phyloP scores from a whole-genome alignment of 1,140 invertebrate species.

The Atta colombica region DNA sequence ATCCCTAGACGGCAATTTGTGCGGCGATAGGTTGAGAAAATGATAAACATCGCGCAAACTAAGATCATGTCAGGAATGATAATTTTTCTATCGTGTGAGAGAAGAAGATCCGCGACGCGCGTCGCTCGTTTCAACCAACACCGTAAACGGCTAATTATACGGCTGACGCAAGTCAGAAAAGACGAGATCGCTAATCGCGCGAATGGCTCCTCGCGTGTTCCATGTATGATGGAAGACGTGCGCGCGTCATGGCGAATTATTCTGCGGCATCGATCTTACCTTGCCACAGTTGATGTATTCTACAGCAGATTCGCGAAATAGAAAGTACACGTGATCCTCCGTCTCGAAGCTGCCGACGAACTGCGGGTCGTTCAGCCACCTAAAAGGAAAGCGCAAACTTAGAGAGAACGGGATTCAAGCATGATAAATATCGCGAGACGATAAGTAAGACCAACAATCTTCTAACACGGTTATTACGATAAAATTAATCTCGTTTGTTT shows the following conservation, averaged over 20 bases:
- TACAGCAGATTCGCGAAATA: slow-evolving; percentile 96
- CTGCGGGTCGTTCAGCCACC: slow-evolving; percentile 97
- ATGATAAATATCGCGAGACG: slow-evolving; percentile 19
- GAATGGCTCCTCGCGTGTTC: slow-evolving; percentile 4
- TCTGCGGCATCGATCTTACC: slow-evolving; percentile 85
- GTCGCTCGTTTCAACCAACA: slow-evolving; percentile 47
- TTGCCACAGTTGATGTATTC: slow-evolving; percentile 98
- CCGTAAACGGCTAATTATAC: slow-evolving; percentile 59
- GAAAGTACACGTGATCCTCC: slow-evolving; percentile 95
- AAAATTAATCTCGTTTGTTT: slow-evolving; percentile 10
- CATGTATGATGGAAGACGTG: background rate
- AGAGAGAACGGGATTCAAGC: background rate
- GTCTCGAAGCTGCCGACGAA: slow-evolving; percentile 97
- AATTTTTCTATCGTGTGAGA: slow-evolving; percentile 40
- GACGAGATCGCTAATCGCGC: slow-evolving; percentile 53
- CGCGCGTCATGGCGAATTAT: slow-evolving; percentile 48
- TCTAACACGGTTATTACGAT: background rate
- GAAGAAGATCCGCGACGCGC: slow-evolving; percentile 39
- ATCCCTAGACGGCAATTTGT: slow-evolving; percentile 41
- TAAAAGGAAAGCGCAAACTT: slow-evolving; percentile 79
- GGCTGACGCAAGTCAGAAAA: slow-evolving; percentile 51
- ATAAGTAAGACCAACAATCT: slow-evolving; percentile 6
- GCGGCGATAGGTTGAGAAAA: slow-evolving; percentile 60
- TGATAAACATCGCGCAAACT: slow-evolving; percentile 62
- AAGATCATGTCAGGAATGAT: slow-evolving; percentile 36